phyloP scores from a whole-genome alignment of 2,888 invertebrate species.

The Sepioteuthis lessoniana region DNA sequence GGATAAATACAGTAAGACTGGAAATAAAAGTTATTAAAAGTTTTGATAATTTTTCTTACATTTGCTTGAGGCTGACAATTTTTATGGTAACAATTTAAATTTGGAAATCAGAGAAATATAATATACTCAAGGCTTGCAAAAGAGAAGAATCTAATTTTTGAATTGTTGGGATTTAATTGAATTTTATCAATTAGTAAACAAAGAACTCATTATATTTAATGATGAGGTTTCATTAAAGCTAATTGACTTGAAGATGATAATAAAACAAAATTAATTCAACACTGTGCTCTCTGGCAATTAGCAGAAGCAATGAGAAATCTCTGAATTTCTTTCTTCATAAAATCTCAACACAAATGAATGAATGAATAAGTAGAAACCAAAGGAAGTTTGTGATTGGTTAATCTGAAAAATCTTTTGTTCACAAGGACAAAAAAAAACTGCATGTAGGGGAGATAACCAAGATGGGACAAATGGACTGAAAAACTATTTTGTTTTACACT shows the following conservation, averaged over 20 bases:
- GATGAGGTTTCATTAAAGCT: slow-evolving; percentile 21
- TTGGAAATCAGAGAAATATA: neutral
- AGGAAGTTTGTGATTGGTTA: neutral
- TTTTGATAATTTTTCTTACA: no score
- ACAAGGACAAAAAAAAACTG: neutral
- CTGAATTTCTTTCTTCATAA: neutral
- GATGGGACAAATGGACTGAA: neutral
- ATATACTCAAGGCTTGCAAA: neutral
- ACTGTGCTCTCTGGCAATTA: neutral
- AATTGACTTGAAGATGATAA: neutral
- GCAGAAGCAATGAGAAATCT: neutral
- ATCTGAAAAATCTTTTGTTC: neutral
- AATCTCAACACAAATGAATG: neutral
- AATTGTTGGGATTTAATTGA: slow-evolving; percentile 23
- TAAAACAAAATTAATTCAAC: slow-evolving; percentile 2
- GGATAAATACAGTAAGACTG: no score
- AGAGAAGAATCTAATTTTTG: neutral
- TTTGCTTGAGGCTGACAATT: no score
- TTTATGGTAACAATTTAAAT: no score
- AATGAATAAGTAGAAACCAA: neutral
- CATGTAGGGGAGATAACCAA: neutral
- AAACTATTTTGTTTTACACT: no score
- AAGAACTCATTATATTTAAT: neutral
- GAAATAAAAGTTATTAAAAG: no score
- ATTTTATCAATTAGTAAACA: slow-evolving; percentile 8